phyloP scores from a whole-genome alignment of 1,140 invertebrate genomes.

The Achatina immaculata region DNA sequence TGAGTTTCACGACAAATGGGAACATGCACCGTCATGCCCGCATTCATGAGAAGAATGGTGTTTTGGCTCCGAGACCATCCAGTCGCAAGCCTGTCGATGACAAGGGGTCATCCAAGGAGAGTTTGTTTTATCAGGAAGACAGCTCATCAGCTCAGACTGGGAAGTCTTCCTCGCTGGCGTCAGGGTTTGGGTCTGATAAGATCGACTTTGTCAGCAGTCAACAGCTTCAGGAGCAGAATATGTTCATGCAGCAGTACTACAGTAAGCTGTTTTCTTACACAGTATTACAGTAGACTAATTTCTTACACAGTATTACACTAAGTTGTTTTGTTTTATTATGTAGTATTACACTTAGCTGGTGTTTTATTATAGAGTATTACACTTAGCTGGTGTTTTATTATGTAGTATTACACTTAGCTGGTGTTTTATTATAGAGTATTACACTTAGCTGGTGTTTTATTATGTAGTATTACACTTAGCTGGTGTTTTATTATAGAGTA shows the following conservation, averaged over 20 bases:
- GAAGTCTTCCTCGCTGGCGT: neutral
- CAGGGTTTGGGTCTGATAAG: neutral
- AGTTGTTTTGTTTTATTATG: too few relatives aligned
- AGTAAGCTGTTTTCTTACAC: neutral
- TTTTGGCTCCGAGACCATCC: slow-evolving; percentile 83
- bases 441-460: too few relatives aligned
- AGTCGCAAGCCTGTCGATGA: neutral
- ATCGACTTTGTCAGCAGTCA: neutral
- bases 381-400: too few relatives aligned
- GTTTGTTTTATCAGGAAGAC: neutral
- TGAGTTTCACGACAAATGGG: slow-evolving; percentile 89
- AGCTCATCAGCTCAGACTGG: neutral
- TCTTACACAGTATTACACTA: too few relatives aligned
- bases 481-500: too few relatives aligned
- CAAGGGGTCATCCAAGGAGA: neutral
- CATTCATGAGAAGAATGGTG: slow-evolving; percentile 77
- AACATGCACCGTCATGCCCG: slow-evolving; percentile 89
- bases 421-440: too few relatives aligned
- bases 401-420: too few relatives aligned
- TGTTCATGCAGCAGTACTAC: slow-evolving; percentile 1
- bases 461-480: too few relatives aligned
- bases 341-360: too few relatives aligned
- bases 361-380: too few relatives aligned
- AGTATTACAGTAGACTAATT: too few relatives aligned
- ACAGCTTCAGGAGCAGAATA: neutral